Base-by-base conservation (phyloP, 2,888 invertebrate genomes). In the Idaea dimidiata region DNA sequence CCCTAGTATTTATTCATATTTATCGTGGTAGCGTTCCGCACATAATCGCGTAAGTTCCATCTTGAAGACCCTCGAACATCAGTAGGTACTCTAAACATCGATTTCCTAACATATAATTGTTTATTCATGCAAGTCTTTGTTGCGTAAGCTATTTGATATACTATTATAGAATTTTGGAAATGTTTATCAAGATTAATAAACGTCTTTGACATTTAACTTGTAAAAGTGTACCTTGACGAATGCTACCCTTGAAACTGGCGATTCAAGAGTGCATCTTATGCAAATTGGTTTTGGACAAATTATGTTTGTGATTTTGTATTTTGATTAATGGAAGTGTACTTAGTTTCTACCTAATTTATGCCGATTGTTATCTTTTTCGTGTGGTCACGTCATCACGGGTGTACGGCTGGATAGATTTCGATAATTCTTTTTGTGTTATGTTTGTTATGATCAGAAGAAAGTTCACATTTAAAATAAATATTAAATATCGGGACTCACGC, bases 111-210 rank as follows among this genome's bases (percentile, higher is more conserved):
- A 70, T 67, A 71, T 74, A 70, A 68, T 72, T 67, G 72, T 70
- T 69, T 71, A 72, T 72, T 71, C 66, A 59, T 62, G 71, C 68
- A 74, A 75, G 75, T 74, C 72, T 75, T 75, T 68, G 72, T 72
- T 72, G 64, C 60, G 58, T 62, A 66, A 64, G 65, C 57, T 56
- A 54, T 61, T 66, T 64, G 59, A 61, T 58, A 67, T 67, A 60
- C 59, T 60, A 43, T 33, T 33, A 43, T 43, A 8, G 43, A 43
- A 43, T 43, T 43, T 43, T 43, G 14, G 43, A 43, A 43, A 43
- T 43, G 43, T 43, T 59, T 43, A 33, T 54, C 14, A 58, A 53
- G 60, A 61, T 61, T 58, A 61, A 31, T 53, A 57, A 58, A 61
- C 54, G 16, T 17, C 43, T 14, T 43, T 43, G 43, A 43, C 43